Evolutionary conservation across 2,888 invertebrate genomes (phyloP).

Genomic region (Tortrix viridana): DNA sequence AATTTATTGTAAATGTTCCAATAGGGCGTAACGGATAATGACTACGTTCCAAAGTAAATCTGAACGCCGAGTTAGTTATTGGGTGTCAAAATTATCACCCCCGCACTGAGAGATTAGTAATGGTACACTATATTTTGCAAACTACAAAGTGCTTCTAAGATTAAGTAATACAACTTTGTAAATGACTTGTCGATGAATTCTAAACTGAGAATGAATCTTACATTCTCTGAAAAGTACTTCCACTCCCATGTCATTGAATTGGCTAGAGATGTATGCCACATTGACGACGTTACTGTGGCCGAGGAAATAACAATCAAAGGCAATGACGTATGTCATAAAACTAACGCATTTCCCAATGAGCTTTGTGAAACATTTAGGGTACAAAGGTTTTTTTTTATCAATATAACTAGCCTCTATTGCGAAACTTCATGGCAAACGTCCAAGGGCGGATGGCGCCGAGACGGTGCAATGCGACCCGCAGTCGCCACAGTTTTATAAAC

Average conservation of each 20-base stretch:
- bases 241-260: no score
- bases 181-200: no score
- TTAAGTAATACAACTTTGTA: no score
- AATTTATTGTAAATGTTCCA: conserved; percentile 57
- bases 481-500: conserved; percentile 19
- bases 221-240: no score
- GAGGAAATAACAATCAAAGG: no score
- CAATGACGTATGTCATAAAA: no score
- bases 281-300: no score
- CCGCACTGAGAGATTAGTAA: conserved; percentile 40
- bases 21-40: conserved; percentile 43
- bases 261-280: no score
- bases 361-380: no score
- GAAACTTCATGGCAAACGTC: conserved; percentile 65
- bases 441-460: conserved; percentile 74
- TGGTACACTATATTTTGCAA: conserved; percentile 17
- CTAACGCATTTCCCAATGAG: neutral
- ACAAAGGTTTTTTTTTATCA: neutral
- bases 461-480: conserved; percentile 66
- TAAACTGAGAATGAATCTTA: no score
- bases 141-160: neutral
- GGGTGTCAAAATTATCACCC: conserved; percentile 50
- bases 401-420: conserved; percentile 1
- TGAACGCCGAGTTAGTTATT: conserved; percentile 44
- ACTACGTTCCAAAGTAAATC: conserved; percentile 45